Evolutionary conservation across 2,797 vertebrate species (phyloP).

Genomic region (Mormyrus hasselquistii): DNA sequence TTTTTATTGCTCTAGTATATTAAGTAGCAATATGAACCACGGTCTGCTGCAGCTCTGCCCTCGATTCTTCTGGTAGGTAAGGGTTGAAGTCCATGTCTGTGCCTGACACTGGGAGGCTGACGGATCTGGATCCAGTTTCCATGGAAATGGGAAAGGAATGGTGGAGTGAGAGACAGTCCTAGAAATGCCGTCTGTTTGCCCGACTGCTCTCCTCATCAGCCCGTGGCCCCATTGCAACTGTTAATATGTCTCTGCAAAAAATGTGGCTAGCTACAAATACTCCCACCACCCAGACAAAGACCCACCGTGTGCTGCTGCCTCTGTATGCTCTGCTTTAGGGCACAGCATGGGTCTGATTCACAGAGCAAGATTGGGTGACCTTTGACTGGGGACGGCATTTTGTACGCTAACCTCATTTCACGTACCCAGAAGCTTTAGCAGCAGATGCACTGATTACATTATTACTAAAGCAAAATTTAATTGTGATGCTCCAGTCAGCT

Average conservation of each 20-base stretch:
- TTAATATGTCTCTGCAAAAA: background rate
- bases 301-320: background rate
- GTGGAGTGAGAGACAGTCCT: constrained; percentile 21
- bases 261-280: background rate
- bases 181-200: background rate
- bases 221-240: background rate
- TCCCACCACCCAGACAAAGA: background rate
- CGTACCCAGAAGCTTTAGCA: background rate
- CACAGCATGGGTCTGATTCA: background rate
- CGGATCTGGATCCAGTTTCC: constrained; percentile 35
- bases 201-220: background rate
- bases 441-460: background rate
- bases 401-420: background rate
- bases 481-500: background rate
- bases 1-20: background rate
- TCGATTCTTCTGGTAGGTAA: background rate
- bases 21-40: background rate
- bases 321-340: background rate
- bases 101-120: constrained; percentile 28
- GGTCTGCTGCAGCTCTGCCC: background rate
- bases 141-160: constrained; percentile 35
- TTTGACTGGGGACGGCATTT: background rate
- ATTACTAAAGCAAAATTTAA: background rate
- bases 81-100: constrained; percentile 28
- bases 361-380: background rate